Base-by-base conservation (phyloP, 92 coral and sea anemone genomes). In the Zoanthus gigantus region DNA sequence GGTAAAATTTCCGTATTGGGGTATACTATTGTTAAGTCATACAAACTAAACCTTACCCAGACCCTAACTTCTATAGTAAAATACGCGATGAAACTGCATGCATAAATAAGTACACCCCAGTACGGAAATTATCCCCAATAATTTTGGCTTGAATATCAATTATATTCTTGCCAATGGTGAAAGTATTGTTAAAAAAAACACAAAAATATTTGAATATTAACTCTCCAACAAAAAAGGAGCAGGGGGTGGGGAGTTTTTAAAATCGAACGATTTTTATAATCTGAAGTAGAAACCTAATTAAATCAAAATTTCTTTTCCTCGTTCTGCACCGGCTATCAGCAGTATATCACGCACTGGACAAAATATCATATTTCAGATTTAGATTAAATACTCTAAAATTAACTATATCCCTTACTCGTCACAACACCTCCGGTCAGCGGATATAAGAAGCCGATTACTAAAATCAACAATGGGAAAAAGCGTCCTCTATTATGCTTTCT, bases 401-500 rank as follows among this genome's bases (percentile, higher is more conserved):
- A 76, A 50, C 60, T 60, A 17, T 13, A 72, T 28, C 44, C 88
- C 99, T 92, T 91, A 97, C 99, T 97, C 72, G 99, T 93, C 68
- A 97, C 85, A 63, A 95, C 93, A 52, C 99, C 99, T 77, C 97
- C 99, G 76, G 98, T 95, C 56, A 95, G 89, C 30, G 99, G 99
- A 83, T 95, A 97, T n/a, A 97, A 89, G 89, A 97, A 97, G 56
- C 99, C 98, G 72, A 94, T 82, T 69, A 97, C 74, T n/a, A 97
- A 68, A 23, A 97, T 93, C 44, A 97, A 71, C 28, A 97, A 74
- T 31, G 99, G 99, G 23, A 97, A 90, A 79, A 97, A 90, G 61
- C 98, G 80, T 46, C 99, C 98, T 77, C 98, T 90, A 45, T 93
- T 86, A 76, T 97, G 99, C 83, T 88, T 91, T 42, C 98, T 90